Conservation (phyloP, 2,113 vertebrate species). For the Onychorhynchus coronatus region DNA sequence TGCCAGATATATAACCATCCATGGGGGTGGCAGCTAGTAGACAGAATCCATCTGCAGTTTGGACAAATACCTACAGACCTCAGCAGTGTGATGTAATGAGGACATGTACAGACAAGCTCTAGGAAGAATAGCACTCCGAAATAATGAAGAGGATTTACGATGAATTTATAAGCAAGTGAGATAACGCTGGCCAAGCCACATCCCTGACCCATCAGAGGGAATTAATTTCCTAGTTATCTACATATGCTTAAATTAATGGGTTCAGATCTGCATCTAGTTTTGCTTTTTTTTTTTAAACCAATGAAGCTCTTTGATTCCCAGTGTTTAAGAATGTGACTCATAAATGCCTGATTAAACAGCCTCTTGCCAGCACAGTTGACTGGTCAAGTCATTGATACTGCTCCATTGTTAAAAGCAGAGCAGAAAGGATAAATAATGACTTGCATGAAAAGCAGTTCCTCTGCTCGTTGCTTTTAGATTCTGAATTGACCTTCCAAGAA, state of each 20-base stretch:
- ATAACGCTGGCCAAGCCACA: neutral
- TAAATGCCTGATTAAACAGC: neutral
- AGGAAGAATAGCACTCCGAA: neutral
- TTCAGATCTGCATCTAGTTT: neutral
- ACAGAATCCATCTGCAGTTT: neutral
- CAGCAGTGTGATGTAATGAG: neutral
- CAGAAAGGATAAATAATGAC: neutral
- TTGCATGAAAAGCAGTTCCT: neutral
- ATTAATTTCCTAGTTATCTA: neutral
- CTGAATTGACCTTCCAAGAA: neutral
- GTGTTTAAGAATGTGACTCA: neutral
- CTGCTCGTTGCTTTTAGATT: neutral
- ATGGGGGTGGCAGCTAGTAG: neutral
- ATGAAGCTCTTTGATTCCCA: neutral
- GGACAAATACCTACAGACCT: neutral
- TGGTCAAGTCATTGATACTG: neutral
- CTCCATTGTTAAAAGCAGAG: neutral
- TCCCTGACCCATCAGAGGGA: neutral
- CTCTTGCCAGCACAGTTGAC: neutral
- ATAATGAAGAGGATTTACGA: neutral
- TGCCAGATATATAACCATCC: neutral
- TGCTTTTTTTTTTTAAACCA: neutral
- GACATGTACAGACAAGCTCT: neutral
- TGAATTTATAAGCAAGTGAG: neutral
- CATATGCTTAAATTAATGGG: neutral